A percentile compares a stretch with the other conserved stretches of the same genome.
phyloP scores from a whole-genome alignment of 2,113 vertebrate genomes.

The Sphyrna mokarran region DNA sequence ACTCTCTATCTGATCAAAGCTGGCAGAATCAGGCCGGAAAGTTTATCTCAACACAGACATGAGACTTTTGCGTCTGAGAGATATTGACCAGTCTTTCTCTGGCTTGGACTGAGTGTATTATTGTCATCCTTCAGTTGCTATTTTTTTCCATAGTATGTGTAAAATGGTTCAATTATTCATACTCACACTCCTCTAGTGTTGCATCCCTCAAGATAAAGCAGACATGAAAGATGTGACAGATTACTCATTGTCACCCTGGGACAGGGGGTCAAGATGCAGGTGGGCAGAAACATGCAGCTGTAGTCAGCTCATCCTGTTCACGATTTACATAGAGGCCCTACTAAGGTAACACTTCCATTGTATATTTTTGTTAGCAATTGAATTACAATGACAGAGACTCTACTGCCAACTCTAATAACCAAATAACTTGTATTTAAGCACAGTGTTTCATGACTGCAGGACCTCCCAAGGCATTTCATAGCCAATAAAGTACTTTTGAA shows the following conservation, averaged over 20 bases:
- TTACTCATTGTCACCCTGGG: neutral
- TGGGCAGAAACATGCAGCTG: neutral
- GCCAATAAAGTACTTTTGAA: conserved; percentile 22
- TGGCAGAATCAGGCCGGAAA: neutral
- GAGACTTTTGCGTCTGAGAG: neutral
- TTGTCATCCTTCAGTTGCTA: neutral
- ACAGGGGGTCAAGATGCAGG: conserved; percentile 13
- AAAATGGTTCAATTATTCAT: neutral
- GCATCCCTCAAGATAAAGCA: neutral
- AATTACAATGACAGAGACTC: neutral
- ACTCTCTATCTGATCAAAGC: neutral
- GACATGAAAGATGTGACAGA: neutral
- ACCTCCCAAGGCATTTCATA: neutral
- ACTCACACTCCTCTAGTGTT: neutral
- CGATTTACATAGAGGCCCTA: neutral
- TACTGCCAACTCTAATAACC: conserved; percentile 5
- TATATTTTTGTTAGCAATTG: neutral
- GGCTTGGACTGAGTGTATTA: neutral
- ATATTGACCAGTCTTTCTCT: neutral
- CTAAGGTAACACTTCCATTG: neutral
- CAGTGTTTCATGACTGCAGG: neutral
- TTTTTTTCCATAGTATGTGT: neutral
- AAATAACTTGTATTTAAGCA: neutral
- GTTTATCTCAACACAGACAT: neutral
- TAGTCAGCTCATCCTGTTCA: conserved; percentile 20